Conservation (phyloP, 2,888 invertebrate genomes). For the Cosmorhoe ocellata region DNA sequence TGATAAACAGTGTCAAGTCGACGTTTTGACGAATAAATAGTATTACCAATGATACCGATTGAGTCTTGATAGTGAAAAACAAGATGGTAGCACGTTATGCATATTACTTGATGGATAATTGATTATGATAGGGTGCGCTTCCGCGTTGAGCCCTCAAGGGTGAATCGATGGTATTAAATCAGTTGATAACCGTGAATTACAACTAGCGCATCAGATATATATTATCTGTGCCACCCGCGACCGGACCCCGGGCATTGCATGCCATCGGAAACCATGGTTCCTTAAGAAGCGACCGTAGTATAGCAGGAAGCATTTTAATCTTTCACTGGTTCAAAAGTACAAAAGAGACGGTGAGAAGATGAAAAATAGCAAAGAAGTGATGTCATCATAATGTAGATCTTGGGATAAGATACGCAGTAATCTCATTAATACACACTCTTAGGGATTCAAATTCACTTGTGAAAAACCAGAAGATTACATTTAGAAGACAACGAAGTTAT, state of each 20-base stretch:
- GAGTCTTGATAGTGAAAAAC: too few relatives aligned
- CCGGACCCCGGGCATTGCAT: constrained; percentile 46
- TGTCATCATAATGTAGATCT: too few relatives aligned
- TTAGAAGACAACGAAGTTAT: too few relatives aligned
- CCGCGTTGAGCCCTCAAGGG: constrained; percentile 3
- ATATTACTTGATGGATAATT: not conserved
- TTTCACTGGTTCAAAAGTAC: not conserved
- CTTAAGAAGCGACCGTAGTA: not conserved
- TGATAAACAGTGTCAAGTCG: too few relatives aligned
- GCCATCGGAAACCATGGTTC: not conserved
- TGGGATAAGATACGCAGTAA: too few relatives aligned
- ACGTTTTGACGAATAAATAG: too few relatives aligned
- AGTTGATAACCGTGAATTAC: constrained; percentile 46
- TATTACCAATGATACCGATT: too few relatives aligned
- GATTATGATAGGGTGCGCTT: constrained; percentile 1
- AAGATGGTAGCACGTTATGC: not conserved
- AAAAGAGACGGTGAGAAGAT: too few relatives aligned
- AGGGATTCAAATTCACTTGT: too few relatives aligned
- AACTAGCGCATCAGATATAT: constrained; percentile 56
- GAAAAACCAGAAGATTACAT: too few relatives aligned
- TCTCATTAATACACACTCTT: too few relatives aligned
- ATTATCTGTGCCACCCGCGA: constrained; percentile 64
- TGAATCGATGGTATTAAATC: constrained; percentile 33
- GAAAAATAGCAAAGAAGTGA: too few relatives aligned
- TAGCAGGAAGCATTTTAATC: not conserved